These are phyloP conservation scores for Trissonchulus latispiculum DNA, from an alignment of 2,888 invertebrate species.

Conservation along the genomic window DNA sequence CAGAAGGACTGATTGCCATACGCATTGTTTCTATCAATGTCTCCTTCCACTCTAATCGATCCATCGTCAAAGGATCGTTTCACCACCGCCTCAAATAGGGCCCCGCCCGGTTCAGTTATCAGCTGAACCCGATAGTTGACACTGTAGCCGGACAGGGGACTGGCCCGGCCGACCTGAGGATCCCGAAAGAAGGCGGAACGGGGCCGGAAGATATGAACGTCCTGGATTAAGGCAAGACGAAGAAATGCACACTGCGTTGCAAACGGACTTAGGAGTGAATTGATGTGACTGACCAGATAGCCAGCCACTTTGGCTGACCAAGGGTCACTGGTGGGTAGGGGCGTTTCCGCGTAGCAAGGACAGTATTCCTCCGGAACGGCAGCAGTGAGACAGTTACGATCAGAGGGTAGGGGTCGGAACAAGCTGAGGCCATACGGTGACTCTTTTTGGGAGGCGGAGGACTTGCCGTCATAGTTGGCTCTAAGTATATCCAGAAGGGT, in stretches of 20 bases:
- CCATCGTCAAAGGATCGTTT: background rate
- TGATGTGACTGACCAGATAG: background rate
- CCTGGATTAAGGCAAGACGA: background rate
- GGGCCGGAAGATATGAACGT: conserved; percentile 14
- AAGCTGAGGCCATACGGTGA: conserved; percentile 15
- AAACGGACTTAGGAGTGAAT: background rate
- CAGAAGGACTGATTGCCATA: conserved; percentile 22
- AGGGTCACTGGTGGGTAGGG: background rate
- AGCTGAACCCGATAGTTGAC: conserved; percentile 14
- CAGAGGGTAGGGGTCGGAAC: conserved; percentile 28
- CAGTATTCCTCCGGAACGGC: conserved; percentile 34
- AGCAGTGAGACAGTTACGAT: conserved; percentile 31
- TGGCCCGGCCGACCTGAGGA: background rate
- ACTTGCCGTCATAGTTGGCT: background rate
- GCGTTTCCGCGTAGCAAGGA: conserved; percentile 29
- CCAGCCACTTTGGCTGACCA: background rate
- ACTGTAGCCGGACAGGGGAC: background rate
- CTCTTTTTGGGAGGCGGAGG: background rate
- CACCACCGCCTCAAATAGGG: conserved; percentile 18
- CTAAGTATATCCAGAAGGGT: conserved; percentile 33
- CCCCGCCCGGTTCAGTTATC: background rate
- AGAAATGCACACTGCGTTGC: background rate
- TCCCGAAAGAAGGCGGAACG: background rate
- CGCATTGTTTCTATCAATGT: conserved; percentile 19
- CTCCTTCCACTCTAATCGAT: conserved; percentile 5